Base-by-base conservation (phyloP, 2,888 invertebrate species). In the Oscheius myriophilus region DNA sequence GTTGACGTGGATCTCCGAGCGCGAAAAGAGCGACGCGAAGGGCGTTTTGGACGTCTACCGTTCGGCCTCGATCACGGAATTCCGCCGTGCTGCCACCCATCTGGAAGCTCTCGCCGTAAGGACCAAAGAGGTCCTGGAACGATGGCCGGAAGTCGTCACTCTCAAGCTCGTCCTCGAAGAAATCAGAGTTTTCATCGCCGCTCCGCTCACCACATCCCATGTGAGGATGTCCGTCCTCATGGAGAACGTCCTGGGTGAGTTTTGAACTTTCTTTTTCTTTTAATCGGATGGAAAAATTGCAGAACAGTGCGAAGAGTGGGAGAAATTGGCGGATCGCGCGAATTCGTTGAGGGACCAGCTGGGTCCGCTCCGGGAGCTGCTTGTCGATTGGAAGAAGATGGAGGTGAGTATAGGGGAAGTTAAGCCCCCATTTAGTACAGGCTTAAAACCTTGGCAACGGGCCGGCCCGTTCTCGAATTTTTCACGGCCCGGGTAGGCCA, bases 211-310 rank as follows among this genome's bases (percentile, higher is more conserved):
- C 0, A 92, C 93, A 73, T 92, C 96, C 0, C 89, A 97, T 3
- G 92, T 94, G 70, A 91, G 94, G 76, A 94, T 94, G 85, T 90
- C 95, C 1, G 92, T 93, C 0, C 96, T 96, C 0, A 89, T 97
- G 63, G 97, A 98, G 87, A 89, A 95, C 57, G 88, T 98, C 1
- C 89, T 96, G 1, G 91, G 92, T 72, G 92, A 93, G 70, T 25
- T 45, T 14, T n/a, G 16, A 2, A 46, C 23, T 3, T n/a, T 51
- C 3, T 67, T 67, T 49, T 41, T 25, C 18, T 49, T n/a, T 9
- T 52, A 41, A 33, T 6, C 3, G 9, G 9, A 49, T 18, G 7
- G 1, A 49, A 49, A 49, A n/a, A 11, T 58, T 33, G n/a, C 45
- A 84, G 86, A 78, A 51, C 75, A 80, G 33, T 74, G 78, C 26